Evolutionary conservation across 2,888 invertebrate species (phyloP), one percentile per base, ranked within the genome.

Genomic region (Protula sp.): DNA sequence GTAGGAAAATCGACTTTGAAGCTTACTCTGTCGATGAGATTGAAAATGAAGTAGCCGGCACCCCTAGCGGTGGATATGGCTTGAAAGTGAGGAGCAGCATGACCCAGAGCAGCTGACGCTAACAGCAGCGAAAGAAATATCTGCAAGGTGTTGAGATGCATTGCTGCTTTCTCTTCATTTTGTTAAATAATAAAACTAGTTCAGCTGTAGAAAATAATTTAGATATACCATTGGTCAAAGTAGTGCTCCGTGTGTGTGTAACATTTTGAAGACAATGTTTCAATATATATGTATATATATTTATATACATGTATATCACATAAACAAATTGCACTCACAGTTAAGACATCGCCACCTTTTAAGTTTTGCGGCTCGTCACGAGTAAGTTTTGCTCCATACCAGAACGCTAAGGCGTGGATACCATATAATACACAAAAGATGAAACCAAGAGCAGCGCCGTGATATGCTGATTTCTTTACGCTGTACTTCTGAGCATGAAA

Each of bases 41-140:
- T 80, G 73, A 86, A 92, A 3, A 92, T 86, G 19, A 85, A 84
- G 0, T 86, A 86, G 0, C 90, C 92, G 2, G 79, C 77, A 28
- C 76, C 78, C 48, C 77, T 59, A 1, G 77, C 79, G 14, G 70
- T 70, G 3, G 73, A 65, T 29, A 78, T 62, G 28, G 70, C 68
- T 57, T 73, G 70, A 1, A 79, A 26, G 57, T 69, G 70, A 1
- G 80, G 80, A 1, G 72, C 69, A 9, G 78, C 76, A 63, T 76
- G 73, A n/a, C 79, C 79, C 26, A 80, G 61, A 9, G 78, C 74
- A 61, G 79, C 77, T 0, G 78, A 78, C 28, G 74, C 78, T 62
- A 78, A 76, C 45, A 80, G 52, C 2, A 79, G 74, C 47, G 68
- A 88, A 81, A 92, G 91, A 81, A 92, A 91, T 30, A 91, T 89